Evolutionary conservation across 2,113 vertebrate species (phyloP).

Genomic region (Xiphias gladius): DNA sequence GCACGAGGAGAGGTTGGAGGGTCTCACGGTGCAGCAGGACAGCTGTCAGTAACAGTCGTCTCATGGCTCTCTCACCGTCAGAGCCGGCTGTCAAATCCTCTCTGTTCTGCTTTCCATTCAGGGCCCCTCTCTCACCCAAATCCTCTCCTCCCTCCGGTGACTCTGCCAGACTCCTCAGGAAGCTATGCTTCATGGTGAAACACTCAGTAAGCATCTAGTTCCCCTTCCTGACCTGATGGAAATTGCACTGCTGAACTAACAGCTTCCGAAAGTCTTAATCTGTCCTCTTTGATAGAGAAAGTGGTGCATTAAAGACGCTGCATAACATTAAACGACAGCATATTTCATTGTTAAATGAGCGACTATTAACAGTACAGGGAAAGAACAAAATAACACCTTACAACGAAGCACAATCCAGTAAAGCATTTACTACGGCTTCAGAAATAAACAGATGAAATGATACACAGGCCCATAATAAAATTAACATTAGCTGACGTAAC

Average conservation of each 20-base stretch:
- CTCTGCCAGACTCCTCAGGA: conserved; percentile 50
- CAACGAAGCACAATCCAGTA: neutral
- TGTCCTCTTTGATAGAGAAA: conserved; percentile 3
- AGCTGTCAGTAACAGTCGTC: conserved; percentile 59
- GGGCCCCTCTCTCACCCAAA: conserved; percentile 4
- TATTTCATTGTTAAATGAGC: neutral
- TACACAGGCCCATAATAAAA: neutral
- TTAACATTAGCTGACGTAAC: neutral
- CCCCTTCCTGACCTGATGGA: conserved; percentile 46
- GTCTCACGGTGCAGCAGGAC: neutral
- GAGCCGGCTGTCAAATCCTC: conserved; percentile 57
- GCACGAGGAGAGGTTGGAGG: conserved; percentile 26
- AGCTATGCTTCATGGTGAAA: conserved; percentile 46
- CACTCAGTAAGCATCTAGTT: conserved; percentile 33
- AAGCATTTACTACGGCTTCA: neutral
- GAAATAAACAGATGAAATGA: neutral
- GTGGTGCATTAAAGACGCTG: neutral
- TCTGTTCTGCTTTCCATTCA: conserved; percentile 12
- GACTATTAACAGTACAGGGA: neutral
- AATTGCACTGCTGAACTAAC: conserved; percentile 13
- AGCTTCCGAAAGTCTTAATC: conserved; percentile 25
- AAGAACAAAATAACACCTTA: neutral
- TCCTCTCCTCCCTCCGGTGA: conserved; percentile 30
- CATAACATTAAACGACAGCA: neutral
- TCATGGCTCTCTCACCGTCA: conserved; percentile 56